These are phyloP conservation scores for Oreochromis tanganicae DNA, from an alignment of 2,113 vertebrate species.

Conservation along the genomic window DNA sequence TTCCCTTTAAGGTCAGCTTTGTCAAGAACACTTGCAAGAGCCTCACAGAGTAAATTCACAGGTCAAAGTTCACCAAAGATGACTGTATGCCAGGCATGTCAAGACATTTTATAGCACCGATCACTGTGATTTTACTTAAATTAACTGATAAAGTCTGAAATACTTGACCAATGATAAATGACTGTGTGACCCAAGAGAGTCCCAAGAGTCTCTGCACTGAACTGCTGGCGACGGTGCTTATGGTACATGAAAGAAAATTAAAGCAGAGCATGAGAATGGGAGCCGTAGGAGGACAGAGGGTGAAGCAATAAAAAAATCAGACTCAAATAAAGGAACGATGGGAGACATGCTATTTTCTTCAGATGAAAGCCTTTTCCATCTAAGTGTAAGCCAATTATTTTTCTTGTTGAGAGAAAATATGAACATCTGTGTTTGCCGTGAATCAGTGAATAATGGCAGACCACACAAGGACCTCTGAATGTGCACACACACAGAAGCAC, in stretches of 20 bases:
- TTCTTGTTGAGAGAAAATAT: constrained; percentile 42
- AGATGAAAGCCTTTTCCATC: constrained; percentile 41
- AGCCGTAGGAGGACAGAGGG: neutral
- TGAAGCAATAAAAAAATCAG: neutral
- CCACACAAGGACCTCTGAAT: neutral
- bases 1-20: constrained; percentile 2
- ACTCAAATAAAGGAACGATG: neutral
- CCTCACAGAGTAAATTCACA: neutral
- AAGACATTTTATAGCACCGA: neutral
- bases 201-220: neutral
- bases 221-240: neutral
- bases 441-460: constrained; percentile 36
- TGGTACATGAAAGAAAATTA: neutral
- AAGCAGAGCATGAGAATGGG: neutral
- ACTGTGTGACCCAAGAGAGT: neutral
- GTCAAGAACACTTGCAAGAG: neutral
- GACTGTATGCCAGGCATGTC: neutral
- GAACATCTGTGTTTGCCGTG: constrained; percentile 55
- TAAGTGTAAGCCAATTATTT: constrained; percentile 45
- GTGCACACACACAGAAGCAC: neutral
- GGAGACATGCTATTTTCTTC: constrained; percentile 7
- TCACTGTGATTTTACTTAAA: neutral
- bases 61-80: neutral
- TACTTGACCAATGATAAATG: neutral
- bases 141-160: neutral